phyloP scores from a whole-genome alignment of 2,113 vertebrate genomes.

The Mus pahari region DNA sequence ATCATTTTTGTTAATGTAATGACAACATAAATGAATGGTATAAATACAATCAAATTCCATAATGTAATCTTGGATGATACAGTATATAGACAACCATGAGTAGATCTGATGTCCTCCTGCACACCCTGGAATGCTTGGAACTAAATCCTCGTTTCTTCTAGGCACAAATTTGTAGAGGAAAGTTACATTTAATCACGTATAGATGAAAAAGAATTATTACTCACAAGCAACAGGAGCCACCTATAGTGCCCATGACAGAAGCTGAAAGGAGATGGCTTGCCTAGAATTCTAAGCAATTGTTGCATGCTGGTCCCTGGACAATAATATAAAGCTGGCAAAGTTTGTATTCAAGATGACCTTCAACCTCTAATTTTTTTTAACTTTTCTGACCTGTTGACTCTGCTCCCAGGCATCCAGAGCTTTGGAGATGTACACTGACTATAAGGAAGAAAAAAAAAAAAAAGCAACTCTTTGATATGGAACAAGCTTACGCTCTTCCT shows the following conservation, averaged over 20 bases:
- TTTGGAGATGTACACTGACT: conserved; percentile 50
- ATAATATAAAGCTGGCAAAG: conserved; percentile 60
- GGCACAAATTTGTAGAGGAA: conserved; percentile 74
- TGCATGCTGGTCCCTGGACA: conserved; percentile 63
- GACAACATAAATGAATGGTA: background rate
- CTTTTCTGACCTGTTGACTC: conserved; percentile 60
- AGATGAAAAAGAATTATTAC: conserved; percentile 82
- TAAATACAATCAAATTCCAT: background rate
- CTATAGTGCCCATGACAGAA: conserved; percentile 66
- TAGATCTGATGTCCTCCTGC: background rate
- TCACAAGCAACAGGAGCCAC: conserved; percentile 76
- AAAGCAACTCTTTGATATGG: conserved; percentile 38
- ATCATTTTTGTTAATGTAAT: background rate
- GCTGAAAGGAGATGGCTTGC: conserved; percentile 57
- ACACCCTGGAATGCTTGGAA: conserved; percentile 55
- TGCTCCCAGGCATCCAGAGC: conserved; percentile 41
- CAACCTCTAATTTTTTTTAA: conserved; percentile 49
- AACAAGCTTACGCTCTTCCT: background rate
- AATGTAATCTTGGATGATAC: background rate
- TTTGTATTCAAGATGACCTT: conserved; percentile 70
- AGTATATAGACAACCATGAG: background rate
- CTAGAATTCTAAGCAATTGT: conserved; percentile 77
- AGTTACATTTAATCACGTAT: conserved; percentile 74
- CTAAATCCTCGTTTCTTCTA: conserved; percentile 40
- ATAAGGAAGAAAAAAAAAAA: background rate